Conservation (phyloP, 2,113 vertebrate genomes). For the Stegostoma tigrinum region DNA sequence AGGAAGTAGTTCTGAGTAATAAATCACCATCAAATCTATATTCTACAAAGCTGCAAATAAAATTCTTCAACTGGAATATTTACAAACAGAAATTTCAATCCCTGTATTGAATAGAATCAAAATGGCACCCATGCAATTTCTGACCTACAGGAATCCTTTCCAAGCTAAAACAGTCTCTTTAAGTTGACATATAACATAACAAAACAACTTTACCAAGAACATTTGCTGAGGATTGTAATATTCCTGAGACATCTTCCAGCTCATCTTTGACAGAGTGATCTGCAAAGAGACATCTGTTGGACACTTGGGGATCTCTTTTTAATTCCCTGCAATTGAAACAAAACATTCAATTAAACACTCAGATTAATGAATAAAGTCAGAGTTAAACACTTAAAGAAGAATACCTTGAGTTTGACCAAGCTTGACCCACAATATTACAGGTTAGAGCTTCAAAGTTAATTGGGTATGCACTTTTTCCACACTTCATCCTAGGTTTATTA, state of each 20-base stretch:
- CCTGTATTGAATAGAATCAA: background rate
- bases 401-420: background rate
- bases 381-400: background rate
- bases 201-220: conserved; percentile 69
- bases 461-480: background rate
- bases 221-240: conserved; percentile 85
- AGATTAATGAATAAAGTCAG: background rate
- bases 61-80: no score
- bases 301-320: conserved; percentile 68
- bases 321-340: conserved; percentile 70
- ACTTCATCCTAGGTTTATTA: background rate
- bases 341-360: conserved; percentile 41
- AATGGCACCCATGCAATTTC: background rate
- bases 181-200: background rate
- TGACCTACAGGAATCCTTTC: background rate
- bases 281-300: conserved; percentile 76
- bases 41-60: no score
- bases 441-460: background rate
- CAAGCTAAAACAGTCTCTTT: background rate
- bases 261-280: conserved; percentile 78
- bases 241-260: conserved; percentile 81
- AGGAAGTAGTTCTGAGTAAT: background rate
- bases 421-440: background rate
- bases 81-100: background rate
- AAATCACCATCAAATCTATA: background rate